Conservation (phyloP, 2,113 vertebrate species). For the Ciconia stormi region DNA sequence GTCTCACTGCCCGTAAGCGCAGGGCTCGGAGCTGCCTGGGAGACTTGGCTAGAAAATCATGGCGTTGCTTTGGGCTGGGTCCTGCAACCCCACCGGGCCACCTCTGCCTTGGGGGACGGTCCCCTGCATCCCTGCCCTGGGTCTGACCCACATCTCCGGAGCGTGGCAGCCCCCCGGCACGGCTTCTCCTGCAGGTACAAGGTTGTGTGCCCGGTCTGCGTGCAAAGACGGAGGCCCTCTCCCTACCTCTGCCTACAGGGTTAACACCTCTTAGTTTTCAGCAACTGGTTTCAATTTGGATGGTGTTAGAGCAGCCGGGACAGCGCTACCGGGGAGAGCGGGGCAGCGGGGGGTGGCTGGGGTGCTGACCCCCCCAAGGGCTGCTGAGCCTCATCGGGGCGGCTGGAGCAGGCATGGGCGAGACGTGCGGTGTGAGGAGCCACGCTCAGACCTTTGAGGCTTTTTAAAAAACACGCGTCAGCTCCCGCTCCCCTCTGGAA, state of each 20-base stretch:
- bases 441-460: conserved; percentile 1
- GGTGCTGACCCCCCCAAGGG: not conserved
- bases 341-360: accelerated
- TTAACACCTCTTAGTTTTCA: accelerated
- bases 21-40: not conserved
- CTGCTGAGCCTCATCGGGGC: not conserved
- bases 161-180: not conserved
- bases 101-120: accelerated
- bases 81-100: not conserved
- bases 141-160: accelerated
- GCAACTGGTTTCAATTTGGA: not conserved
- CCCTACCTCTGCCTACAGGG: not conserved
- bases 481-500: conserved; percentile 53
- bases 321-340: accelerated
- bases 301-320: not conserved
- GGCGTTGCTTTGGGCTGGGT: not conserved
- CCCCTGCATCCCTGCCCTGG: not conserved
- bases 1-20: accelerated
- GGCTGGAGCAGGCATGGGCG: not conserved
- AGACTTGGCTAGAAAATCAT: not conserved
- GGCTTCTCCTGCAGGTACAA: not conserved
- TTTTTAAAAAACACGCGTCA: conserved; percentile 28
- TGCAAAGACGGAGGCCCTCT: accelerated
- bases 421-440: not conserved
- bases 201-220: accelerated